Base-by-base conservation (phyloP, 1,140 invertebrate genomes). In the Pseudomyrmex concolor region DNA sequence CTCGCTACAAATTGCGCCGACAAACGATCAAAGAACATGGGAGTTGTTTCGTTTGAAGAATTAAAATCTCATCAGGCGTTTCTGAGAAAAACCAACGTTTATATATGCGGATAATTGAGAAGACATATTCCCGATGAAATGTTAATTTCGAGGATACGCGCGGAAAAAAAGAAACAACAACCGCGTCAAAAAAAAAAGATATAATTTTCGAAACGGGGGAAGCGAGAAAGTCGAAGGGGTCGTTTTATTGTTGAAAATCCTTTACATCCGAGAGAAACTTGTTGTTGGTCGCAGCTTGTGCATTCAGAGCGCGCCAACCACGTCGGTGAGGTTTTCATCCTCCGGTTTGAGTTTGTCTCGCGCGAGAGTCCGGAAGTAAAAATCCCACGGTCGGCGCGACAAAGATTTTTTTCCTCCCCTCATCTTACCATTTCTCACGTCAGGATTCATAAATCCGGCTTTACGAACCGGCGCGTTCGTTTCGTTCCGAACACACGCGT, bases 51-150 rank as follows among this genome's bases (percentile, higher is more conserved):
- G 66, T 54, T 54, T 70, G 57, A 57, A 74, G 63, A 85, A 82
- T 88, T 86, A 88, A 86, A 86, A 71, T 88, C 82, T 57, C 85
- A 86, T 88, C 70, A 84, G 67, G 70, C 67, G 34, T 54, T 62
- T 48, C 13, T 43, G 63, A 68, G 48, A 76, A 50, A 77, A 74
- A 77, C 34, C 12, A 50, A 12, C 17, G 51, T 22, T 19, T 43
- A 48, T 76, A 57, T 10, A 9, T 57, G 54, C 60, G 72, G 50
- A 57, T 50, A 83, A 83, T 74, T 50, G 45, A 22, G 50, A 82
- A 22, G 54, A 34, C 63, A 78, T 68, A n/a, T n/a, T n/a, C 57
- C 5, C 7, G 34, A 48, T 19, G 51, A 7, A 34, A 34, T 7
- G 34, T 34, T 7, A 45, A 45, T 68, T 15, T 45, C 45, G 8